Evolutionary conservation across 1,140 invertebrate species (phyloP), one percentile per base, ranked within the genome.

Genomic region (Zophobas morio): DNA sequence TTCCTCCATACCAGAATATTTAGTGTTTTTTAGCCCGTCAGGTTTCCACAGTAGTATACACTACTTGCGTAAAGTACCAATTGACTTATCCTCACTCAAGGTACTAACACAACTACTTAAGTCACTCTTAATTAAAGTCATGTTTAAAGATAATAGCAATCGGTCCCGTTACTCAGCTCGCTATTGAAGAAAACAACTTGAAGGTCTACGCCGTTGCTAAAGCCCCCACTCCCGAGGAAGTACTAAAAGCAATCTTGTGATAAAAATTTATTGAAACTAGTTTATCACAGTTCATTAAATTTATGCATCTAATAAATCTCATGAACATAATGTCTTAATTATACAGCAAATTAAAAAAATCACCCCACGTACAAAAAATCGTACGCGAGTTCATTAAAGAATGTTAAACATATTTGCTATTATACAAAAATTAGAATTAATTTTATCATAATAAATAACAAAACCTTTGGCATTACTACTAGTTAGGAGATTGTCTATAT

Each of bases 1-100:
- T 77, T 78, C 47, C 57, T 74, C 70, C 20, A 77, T 86, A 8
- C 84, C 87, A 34, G 82, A 85, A 74, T 85, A 77, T 81, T 75
- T 88, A 4, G 84, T 88, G 33, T 89, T 87, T 81, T 89, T 88
- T 80, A 89, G 88, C 83, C 88, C 88, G 5, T 88, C 87, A 34
- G 88, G 87, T 63, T 72, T 84, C n/a, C 63, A 73, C 3, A 79
- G 72, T 77, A 79, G 76, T 2, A 71, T 84, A 36, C 47, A 75
- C 77, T 63, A 74, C 82, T 75, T 83, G 84, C 51, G 80, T 83
- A 79, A 78, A 81, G 36, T 76, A 85, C 49, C 70, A 35, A 54
- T 70, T 6, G 49, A 78, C 71, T 74, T 81, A 53, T 39, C 78
- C 40, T 70, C 82, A 70, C 63, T 82, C 72, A 82, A 84, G 71